Percentiles rank a stretch among this genome's conserved stretches.
phyloP scores from a whole-genome alignment of 2,113 vertebrate genomes.

The Terrapene triunguis region DNA sequence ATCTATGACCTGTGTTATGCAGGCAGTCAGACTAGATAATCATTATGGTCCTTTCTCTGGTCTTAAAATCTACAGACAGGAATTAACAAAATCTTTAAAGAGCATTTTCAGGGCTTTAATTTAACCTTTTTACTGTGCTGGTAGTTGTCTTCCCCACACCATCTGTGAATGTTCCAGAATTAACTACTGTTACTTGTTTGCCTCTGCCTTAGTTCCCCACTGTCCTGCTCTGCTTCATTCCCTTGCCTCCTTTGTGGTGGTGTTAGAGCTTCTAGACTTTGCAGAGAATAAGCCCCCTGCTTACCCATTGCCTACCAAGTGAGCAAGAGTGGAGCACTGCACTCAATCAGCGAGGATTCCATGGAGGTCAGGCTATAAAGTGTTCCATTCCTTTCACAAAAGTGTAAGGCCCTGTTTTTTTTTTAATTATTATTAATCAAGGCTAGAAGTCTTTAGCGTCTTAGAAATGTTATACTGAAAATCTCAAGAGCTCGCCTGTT shows the following conservation, averaged over 20 bases:
- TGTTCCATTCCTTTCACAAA: not conserved
- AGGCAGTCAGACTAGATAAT: not conserved
- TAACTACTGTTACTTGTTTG: not conserved
- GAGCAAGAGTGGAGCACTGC: not conserved
- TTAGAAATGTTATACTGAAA: not conserved
- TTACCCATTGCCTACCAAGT: not conserved
- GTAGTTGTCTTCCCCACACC: not conserved
- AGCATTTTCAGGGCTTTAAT: conserved; percentile 6
- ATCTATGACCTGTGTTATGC: not conserved
- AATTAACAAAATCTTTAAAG: not conserved
- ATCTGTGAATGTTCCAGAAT: not conserved
- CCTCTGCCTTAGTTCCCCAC: not conserved
- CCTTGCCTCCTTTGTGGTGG: not conserved
- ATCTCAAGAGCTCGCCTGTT: not conserved
- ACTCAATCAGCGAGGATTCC: not conserved
- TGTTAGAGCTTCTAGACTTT: not conserved
- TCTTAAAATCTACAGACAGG: not conserved
- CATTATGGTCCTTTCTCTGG: not conserved
- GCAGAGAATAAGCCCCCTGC: conserved; percentile 18
- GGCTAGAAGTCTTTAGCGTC: not conserved
- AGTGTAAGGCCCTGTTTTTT: not conserved
- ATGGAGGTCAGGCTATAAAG: not conserved
- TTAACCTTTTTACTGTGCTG: not conserved
- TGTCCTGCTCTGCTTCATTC: not conserved
- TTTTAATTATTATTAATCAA: not conserved